Conservation (phyloP, 2,113 vertebrate genomes). For the Nothoprocta perdicaria region DNA sequence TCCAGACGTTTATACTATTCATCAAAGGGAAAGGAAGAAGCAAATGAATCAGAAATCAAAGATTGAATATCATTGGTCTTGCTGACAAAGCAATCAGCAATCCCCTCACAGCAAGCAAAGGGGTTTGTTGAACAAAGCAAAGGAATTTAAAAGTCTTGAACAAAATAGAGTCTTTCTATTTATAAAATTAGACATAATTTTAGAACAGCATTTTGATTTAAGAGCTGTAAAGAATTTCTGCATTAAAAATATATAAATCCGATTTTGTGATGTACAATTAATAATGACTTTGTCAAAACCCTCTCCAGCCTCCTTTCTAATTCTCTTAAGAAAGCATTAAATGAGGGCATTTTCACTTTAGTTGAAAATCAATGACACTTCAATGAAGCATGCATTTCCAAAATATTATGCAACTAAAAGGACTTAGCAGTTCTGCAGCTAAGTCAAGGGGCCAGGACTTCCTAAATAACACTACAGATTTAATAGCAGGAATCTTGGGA, state of each 20-base stretch:
- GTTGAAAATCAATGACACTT: conserved; percentile 81
- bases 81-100: conserved; percentile 67
- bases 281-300: conserved; percentile 77
- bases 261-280: conserved; percentile 78
- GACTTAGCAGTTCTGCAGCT: conserved; percentile 39
- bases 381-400: conserved; percentile 75
- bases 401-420: conserved; percentile 73
- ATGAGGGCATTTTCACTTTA: conserved; percentile 77
- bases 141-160: conserved; percentile 62
- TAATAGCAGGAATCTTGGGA: conserved; percentile 3
- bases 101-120: conserved; percentile 43
- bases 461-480: conserved; percentile 28
- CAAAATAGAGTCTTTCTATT: conserved; percentile 55
- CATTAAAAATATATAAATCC: conserved; percentile 76
- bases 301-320: conserved; percentile 71
- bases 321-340: conserved; percentile 79
- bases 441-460: conserved; percentile 30
- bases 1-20: conserved; percentile 53
- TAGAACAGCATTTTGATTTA: conserved; percentile 71
- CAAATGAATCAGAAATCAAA: conserved; percentile 72
- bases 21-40: conserved; percentile 67
- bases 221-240: conserved; percentile 56
- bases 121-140: conserved; percentile 60
- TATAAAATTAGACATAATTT: conserved; percentile 69
- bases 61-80: conserved; percentile 69